Conservation (phyloP, 2,888 invertebrate species). For the Acanthosepion lycidas region DNA sequence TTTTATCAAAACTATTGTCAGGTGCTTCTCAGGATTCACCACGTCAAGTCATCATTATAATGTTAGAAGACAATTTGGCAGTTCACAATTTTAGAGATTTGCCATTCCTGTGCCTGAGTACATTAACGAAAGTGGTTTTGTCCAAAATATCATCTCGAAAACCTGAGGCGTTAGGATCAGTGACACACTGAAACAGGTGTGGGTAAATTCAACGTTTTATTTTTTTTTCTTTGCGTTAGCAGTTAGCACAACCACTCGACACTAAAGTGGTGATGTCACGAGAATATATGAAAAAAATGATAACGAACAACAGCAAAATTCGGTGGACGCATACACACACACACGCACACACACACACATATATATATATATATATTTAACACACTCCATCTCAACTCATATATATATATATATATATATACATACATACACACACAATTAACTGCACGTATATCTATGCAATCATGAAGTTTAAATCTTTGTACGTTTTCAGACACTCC, state of each 20-base stretch:
- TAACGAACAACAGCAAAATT: not conserved
- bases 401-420: too few relatives aligned
- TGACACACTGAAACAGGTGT: not conserved
- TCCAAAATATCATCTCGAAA: not conserved
- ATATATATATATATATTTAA: too few relatives aligned
- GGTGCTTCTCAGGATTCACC: too few relatives aligned
- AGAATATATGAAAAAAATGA: not conserved
- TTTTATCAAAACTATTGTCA: too few relatives aligned
- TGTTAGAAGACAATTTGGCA: not conserved
- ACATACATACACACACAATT: too few relatives aligned
- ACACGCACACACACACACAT: too few relatives aligned
- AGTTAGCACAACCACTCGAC: slow-evolving; percentile 21
- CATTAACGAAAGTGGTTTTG: slow-evolving; percentile 14
- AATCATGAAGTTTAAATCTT: too few relatives aligned
- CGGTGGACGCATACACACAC: not conserved
- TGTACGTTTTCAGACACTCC: too few relatives aligned
- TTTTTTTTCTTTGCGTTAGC: not conserved
- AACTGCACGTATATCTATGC: too few relatives aligned
- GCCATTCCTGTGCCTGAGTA: not conserved
- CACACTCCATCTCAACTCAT: too few relatives aligned
- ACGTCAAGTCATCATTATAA: not conserved
- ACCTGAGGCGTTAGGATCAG: not conserved
- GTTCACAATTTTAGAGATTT: not conserved
- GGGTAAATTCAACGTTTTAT: not conserved
- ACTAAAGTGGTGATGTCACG: not conserved